A percentile compares a stretch with the other conserved stretches of the same genome.
Evolutionary conservation across 1,140 invertebrate genomes (phyloP).

Genomic region (Saxidomus purpurata): DNA sequence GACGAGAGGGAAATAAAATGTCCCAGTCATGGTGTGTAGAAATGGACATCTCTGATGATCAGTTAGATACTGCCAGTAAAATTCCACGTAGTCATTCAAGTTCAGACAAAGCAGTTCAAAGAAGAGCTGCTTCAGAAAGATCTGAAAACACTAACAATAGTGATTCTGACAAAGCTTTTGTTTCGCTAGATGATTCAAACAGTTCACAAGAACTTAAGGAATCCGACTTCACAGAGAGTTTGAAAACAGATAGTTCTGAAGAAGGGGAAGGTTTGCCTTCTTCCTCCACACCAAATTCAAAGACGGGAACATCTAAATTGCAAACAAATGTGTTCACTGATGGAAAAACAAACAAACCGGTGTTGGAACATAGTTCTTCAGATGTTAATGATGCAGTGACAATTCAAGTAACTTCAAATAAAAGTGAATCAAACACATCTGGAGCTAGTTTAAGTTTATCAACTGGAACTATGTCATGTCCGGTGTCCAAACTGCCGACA

Average conservation of each 20-base stretch:
- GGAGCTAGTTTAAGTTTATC: conserved; percentile 11
- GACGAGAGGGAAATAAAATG: conserved; percentile 19
- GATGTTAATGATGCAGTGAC: background rate
- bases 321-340: conserved; percentile 54
- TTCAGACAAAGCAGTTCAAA: background rate
- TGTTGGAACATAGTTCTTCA: conserved; percentile 27
- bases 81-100: conserved; percentile 50
- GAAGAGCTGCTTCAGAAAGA: background rate
- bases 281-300: conserved; percentile 14
- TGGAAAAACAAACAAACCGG: background rate
- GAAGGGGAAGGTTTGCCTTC: background rate
- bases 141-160: conserved; percentile 5
- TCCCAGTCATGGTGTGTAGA: conserved; percentile 67
- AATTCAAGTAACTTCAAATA: background rate
- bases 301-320: background rate
- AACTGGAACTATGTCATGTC: background rate
- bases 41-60: conserved; percentile 32
- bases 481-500: conserved; percentile 4
- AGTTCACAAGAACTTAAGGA: conserved; percentile 33
- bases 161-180: conserved; percentile 35
- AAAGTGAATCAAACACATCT: background rate
- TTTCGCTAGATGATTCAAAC: conserved; percentile 44
- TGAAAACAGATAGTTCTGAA: background rate
- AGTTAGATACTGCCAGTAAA: conserved; percentile 35
- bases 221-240: conserved; percentile 27